Conservation (phyloP, 1,140 invertebrate genomes). For the Nilaparvata lugens region DNA sequence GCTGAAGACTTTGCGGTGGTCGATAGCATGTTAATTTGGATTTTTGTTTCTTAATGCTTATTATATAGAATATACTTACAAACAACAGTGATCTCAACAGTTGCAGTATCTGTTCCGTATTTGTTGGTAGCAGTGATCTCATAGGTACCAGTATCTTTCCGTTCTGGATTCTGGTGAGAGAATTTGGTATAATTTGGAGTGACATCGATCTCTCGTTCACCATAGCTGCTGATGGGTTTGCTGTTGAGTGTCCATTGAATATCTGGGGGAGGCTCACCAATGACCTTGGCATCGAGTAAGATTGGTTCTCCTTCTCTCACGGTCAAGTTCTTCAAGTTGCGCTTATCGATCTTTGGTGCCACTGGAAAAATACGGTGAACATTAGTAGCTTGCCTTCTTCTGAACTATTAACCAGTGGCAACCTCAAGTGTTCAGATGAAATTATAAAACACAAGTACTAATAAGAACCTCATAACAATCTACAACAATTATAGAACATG, state of each 20-base stretch:
- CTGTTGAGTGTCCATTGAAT: slow-evolving; percentile 61
- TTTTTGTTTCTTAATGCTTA: neutral
- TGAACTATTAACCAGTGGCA: too few species aligned
- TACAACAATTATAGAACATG: too few species aligned
- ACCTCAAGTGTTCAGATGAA: too few species aligned
- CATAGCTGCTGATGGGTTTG: slow-evolving; percentile 42
- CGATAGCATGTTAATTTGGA: too few species aligned
- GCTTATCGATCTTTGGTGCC: slow-evolving; percentile 83
- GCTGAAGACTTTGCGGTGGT: neutral
- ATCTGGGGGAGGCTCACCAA: slow-evolving; percentile 74
- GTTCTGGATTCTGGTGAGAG: slow-evolving; percentile 66
- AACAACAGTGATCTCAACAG: slow-evolving; percentile 82
- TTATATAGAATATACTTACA: slow-evolving; percentile 50
- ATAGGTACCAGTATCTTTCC: slow-evolving; percentile 79
- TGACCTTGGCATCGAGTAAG: slow-evolving; percentile 72
- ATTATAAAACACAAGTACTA: too few species aligned
- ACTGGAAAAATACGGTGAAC: slow-evolving; percentile 45
- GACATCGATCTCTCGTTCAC: slow-evolving; percentile 57
- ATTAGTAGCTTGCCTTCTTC: too few species aligned
- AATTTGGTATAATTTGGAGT: slow-evolving; percentile 81
- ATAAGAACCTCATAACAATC: too few species aligned
- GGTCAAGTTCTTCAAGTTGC: slow-evolving; percentile 62
- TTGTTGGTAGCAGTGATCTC: slow-evolving; percentile 78
- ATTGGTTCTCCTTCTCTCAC: slow-evolving; percentile 78
- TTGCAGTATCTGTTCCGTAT: slow-evolving; percentile 80